A percentile compares a stretch with the other conserved stretches of the same genome.
Evolutionary conservation across 2,888 invertebrate genomes (phyloP).

Genomic region (Cheiracanthium punctorium): DNA sequence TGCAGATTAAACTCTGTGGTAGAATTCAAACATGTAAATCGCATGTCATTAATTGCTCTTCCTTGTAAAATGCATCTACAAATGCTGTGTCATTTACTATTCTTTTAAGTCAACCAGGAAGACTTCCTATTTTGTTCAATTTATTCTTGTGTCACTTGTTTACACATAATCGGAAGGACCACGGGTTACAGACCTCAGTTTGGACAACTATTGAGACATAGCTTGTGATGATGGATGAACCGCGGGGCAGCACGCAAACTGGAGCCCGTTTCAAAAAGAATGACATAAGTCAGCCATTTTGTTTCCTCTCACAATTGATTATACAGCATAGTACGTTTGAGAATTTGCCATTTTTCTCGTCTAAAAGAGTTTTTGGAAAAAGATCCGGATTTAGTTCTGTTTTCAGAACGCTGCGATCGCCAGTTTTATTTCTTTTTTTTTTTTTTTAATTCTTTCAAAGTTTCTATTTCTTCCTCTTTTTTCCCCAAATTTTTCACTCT

Average conservation of each 20-base stretch:
- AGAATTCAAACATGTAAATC: neutral
- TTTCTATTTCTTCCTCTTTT: too few relatives aligned
- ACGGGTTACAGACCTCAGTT: neutral
- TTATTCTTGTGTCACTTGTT: neutral
- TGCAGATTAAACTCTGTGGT: too few relatives aligned
- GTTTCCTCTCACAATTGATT: neutral
- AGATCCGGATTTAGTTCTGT: too few relatives aligned
- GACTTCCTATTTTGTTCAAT: neutral
- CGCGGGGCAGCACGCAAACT: neutral
- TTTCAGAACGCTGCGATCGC: too few relatives aligned
- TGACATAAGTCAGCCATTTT: neutral
- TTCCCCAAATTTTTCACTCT: too few relatives aligned
- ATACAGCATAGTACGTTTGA: too few relatives aligned
- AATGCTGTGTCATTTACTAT: neutral
- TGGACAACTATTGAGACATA: neutral
- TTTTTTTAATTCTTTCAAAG: too few relatives aligned
- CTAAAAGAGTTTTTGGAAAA: too few relatives aligned
- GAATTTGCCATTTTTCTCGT: too few relatives aligned
- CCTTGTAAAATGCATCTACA: neutral
- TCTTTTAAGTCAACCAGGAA: neutral
- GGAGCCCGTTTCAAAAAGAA: neutral
- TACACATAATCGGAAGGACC: neutral
- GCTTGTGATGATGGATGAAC: neutral
- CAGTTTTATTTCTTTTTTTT: too few relatives aligned
- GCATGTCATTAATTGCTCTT: neutral